Conservation (phyloP, 2,113 vertebrate species). For the Larimichthys polyactis region DNA sequence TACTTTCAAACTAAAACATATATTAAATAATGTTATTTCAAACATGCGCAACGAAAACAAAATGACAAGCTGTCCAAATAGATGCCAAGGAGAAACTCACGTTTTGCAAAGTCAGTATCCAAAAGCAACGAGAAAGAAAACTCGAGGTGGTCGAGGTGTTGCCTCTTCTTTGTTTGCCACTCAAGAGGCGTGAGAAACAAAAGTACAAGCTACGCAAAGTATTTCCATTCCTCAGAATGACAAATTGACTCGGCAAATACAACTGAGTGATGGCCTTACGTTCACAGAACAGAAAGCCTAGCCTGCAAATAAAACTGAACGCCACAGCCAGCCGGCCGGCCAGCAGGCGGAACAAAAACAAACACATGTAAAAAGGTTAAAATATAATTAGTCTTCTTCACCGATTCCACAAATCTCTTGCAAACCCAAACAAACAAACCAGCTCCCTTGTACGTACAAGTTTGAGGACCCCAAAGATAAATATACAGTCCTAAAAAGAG, state of each 20-base stretch:
- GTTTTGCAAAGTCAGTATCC: conserved; percentile 13
- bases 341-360: conserved; percentile 68
- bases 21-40: conserved; percentile 73
- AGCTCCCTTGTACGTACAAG: conserved; percentile 63
- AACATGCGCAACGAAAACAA: conserved; percentile 72
- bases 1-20: conserved; percentile 71
- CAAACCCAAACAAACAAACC: conserved; percentile 75
- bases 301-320: conserved; percentile 25
- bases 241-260: conserved; percentile 52
- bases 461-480: conserved; percentile 71
- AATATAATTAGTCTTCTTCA: conserved; percentile 72
- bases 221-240: conserved; percentile 70
- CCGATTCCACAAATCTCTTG: conserved; percentile 66
- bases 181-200: conserved; percentile 60
- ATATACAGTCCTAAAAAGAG: conserved; percentile 65
- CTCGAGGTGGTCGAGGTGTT: not conserved
- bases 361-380: conserved; percentile 71
- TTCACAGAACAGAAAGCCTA: not conserved
- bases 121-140: conserved; percentile 6
- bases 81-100: conserved; percentile 46
- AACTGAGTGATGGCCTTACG: conserved; percentile 23
- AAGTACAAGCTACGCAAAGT: conserved; percentile 22
- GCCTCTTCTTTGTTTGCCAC: conserved; percentile 54
- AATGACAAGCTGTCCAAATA: conserved; percentile 60
- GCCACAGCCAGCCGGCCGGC: conserved; percentile 38